Conservation (phyloP, 2,113 vertebrate species). For the Indri indri region DNA sequence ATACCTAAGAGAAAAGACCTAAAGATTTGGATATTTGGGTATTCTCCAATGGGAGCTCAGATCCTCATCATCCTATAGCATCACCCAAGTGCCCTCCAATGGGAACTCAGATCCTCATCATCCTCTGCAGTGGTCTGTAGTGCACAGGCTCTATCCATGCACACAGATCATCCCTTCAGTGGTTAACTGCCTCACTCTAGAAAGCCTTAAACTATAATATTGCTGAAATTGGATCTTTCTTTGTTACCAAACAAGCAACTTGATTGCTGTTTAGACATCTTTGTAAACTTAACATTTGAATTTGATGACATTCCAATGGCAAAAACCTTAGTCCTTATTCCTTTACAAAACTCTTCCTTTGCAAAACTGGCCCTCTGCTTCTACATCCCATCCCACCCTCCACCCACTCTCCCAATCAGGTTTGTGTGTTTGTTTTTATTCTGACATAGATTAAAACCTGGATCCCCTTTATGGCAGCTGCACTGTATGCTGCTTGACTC, state of each 20-base stretch:
- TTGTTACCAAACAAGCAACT: background rate
- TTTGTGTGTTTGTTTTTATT: background rate
- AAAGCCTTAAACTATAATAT: background rate
- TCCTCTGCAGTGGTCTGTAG: background rate
- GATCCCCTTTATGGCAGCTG: background rate
- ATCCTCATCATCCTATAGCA: too few relatives aligned
- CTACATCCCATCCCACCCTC: too few relatives aligned
- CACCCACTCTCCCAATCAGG: background rate
- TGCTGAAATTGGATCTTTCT: background rate
- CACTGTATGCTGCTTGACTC: background rate
- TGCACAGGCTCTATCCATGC: fast-evolving
- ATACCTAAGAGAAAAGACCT: background rate
- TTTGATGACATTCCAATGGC: background rate
- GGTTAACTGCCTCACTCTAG: background rate
- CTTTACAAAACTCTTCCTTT: background rate
- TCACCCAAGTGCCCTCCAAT: background rate
- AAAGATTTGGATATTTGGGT: background rate
- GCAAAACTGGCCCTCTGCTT: background rate
- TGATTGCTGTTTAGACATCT: background rate
- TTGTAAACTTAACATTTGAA: background rate
- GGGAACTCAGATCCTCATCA: background rate
- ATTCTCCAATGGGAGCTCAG: background rate
- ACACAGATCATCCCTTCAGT: background rate
- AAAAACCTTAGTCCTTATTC: background rate
- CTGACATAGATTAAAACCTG: background rate